phyloP scores from a whole-genome alignment of 2,888 invertebrate species.

The Corythucha ciliata region DNA sequence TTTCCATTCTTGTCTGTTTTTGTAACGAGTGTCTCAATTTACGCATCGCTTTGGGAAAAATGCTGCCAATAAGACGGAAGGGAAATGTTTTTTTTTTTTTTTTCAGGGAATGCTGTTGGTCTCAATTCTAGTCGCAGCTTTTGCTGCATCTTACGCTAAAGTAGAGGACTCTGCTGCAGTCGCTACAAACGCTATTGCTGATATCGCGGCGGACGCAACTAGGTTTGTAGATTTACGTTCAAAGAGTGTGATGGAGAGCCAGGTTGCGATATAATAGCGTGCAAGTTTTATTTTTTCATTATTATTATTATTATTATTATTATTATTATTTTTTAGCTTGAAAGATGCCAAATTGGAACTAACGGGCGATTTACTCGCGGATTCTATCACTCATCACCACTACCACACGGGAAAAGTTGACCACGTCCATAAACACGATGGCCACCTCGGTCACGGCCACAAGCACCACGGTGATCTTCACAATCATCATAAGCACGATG shows the following conservation, averaged over 20 bases:
- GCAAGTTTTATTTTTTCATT: too few species aligned
- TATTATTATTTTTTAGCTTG: neutral
- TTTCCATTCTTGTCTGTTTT: neutral
- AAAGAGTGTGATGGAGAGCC: neutral
- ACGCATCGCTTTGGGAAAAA: too few species aligned
- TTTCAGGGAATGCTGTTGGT: conserved; percentile 19
- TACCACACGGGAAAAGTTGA: conserved; percentile 20
- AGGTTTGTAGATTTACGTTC: conserved; percentile 8
- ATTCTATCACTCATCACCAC: conserved; percentile 20
- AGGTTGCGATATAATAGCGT: neutral
- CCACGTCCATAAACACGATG: neutral
- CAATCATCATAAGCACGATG: neutral
- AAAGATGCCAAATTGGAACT: neutral
- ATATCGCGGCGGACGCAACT: conserved; percentile 24
- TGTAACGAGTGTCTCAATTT: neutral
- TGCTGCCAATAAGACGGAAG: too few species aligned
- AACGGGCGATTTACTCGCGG: too few species aligned
- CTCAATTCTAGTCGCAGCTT: conserved; percentile 20
- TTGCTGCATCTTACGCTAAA: conserved; percentile 14
- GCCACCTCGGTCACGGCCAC: neutral
- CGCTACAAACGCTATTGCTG: conserved; percentile 7
- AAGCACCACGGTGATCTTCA: neutral
- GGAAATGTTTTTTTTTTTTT: neutral
- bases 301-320: too few species aligned
- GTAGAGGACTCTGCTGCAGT: conserved; percentile 16